Conservation (phyloP, 2,113 vertebrate species). For the Aldabrachelys gigantea region DNA sequence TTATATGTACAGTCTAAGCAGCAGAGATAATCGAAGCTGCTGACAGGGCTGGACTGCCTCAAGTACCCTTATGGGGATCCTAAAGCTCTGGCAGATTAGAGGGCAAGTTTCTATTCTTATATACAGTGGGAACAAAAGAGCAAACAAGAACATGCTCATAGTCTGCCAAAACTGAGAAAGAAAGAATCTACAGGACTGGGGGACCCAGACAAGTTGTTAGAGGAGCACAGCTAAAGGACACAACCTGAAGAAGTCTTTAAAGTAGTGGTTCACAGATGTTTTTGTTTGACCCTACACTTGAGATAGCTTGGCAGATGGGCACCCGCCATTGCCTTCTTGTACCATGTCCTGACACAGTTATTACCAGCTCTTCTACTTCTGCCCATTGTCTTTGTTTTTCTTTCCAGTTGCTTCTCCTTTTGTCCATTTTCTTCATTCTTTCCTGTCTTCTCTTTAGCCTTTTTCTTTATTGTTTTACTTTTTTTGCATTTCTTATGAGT, state of each 20-base stretch:
- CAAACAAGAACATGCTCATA: background rate
- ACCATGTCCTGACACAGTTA: background rate
- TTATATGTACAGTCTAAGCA: slow-evolving; percentile 7
- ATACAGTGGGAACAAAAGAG: background rate
- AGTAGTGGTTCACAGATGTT: background rate
- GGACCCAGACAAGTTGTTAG: background rate
- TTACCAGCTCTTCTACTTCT: background rate
- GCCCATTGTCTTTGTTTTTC: background rate
- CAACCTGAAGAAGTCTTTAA: background rate
- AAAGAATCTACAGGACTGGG: background rate
- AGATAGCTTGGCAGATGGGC: background rate
- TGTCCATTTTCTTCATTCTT: background rate
- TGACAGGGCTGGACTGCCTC: background rate
- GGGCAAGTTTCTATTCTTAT: background rate
- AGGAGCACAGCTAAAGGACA: background rate
- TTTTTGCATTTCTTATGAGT: background rate
- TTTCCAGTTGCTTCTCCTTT: background rate
- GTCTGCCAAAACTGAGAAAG: background rate
- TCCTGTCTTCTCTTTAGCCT: background rate
- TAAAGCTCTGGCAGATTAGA: accelerated
- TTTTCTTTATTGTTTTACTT: background rate
- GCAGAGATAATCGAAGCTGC: background rate
- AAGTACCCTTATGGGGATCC: background rate
- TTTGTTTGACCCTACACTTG: background rate
- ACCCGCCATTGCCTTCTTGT: background rate